Base-by-base conservation (phyloP, 2,888 invertebrate genomes). In the Sabellastarte sp. region DNA sequence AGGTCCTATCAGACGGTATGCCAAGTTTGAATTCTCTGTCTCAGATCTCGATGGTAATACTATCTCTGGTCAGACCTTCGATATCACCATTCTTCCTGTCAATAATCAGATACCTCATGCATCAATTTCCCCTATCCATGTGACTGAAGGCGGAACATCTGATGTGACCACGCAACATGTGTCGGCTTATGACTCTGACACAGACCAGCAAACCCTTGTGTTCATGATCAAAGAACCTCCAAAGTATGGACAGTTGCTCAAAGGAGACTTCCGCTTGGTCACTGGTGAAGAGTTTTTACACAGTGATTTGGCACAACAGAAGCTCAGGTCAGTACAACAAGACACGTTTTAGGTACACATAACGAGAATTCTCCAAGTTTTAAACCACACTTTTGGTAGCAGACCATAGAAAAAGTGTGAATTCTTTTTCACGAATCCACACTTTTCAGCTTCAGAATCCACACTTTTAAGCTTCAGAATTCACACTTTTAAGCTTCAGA, bases 161-260 rank as follows among this genome's bases (percentile, higher is more conserved):
- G 74, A 77, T 24, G 73, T 84, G 41, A 75, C 81, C 3, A 74
- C 71, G 52, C 76, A 73, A 61, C 80, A 82, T 64, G 69, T 83
- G 20, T 79, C 80, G n/a, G 80, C 80, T n/a, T 72, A 72, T 28
- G 84, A 84, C 68, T 70, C 73, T 3, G 83, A 82, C 67, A 83
- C 84, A 1, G 72, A 76, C 41, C 70, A 74, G 33, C 71, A 70
- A 1, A 77, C 80, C 32, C 66, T 84, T 32, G 63, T 68, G 5
- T 80, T 83, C 64, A 74, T 77, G 20, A 64, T 82, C 1, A 77
- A 80, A 60, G 74, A 74, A 26, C 67, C 74, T 50, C 84, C 84
- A 0, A 68, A 74, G 32, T 74, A 77, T 70, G 84, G 83, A n/a
- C 73, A 74, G 4, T 70, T 84, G 2, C 76, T 81, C 61, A 79